Base-by-base conservation (phyloP, 2,888 invertebrate genomes). In the Azorinus chamasolen region DNA sequence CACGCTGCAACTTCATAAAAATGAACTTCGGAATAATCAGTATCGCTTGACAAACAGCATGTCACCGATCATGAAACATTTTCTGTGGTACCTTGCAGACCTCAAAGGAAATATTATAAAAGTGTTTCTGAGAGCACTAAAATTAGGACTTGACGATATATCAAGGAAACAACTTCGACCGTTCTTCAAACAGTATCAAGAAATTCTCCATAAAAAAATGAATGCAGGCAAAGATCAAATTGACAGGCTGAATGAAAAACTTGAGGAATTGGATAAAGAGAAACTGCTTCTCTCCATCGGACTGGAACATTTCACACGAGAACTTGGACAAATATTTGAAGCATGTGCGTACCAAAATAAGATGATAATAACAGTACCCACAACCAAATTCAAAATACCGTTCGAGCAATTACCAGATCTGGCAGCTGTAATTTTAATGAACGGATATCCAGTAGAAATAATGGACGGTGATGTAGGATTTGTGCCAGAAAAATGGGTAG, bases 271-370 rank as follows among this genome's bases (percentile, higher is more conserved):
- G 12, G 66, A 66, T 16, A 24, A 66, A 0, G n/a, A 27, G 10
- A 58, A 57, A 24, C 6, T 18, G 1, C 8, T 14, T 0, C 5
- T 48, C 0, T 50, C 39, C 0, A 18, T 64, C 27, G 64, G 64
- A 18, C 20, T 64, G 8, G 64, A 64, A 54, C 53, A 64, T 54
- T 48, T 64, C 8, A 39, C 37, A 12, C 41, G 64, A 27, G 64
- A 64, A 54, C n/a, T 64, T 20, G 64, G 64, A 27, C 64, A 64
- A 25, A 54, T 64, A 32, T 64, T 54, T 43, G 64, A 64, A 41
- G 54, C 54, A 20, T 64, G 54, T 54, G 45, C 39, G 14, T 1
- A 25, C 1, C 16, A 8, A 25, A 2, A 18, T n/a, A 18, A 18
- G 14, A 4, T 6, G 14, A 16, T 16, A 1, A 20, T 37, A 22